Base-by-base conservation (phyloP, 2,113 vertebrate genomes). In the Narcine bancroftii region DNA sequence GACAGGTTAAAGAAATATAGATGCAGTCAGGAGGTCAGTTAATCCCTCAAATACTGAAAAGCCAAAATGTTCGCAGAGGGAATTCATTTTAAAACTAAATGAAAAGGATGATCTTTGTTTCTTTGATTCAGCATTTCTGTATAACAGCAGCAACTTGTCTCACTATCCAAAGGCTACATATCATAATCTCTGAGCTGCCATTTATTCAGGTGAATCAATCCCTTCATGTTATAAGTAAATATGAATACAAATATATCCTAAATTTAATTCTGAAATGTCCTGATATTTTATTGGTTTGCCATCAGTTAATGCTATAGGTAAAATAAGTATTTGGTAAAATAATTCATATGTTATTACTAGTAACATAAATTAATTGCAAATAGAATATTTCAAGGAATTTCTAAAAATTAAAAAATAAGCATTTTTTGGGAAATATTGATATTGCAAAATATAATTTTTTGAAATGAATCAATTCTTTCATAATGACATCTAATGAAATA, bases 71-170 rank as follows among this genome's bases (percentile, higher is more conserved):
- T 93, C 93, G 95, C 29, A 92, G 77, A 94, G 94, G 92, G 93
- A 94, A 94, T 94, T 95, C 72, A 93, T 95, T 94, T 94, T 92
- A 92, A 95, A 95, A 93, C 93, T 92, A 95, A 95, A 94, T 47
- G 73, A 93, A 93, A 92, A 42, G 94, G 93, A 93, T 95, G 95
- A 96, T 93, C 95, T 96, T 94, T 36, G 93, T 93, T 81, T 93
- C 89, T 92, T 93, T 53, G 93, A 93, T 95, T 96, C 95, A 95
- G 94, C 93, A 94, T 95, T 95, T 96, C 95, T 95, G 33, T 60
- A 56, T 15, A 87, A 60, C 53, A 60, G 81, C 50, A 85, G 50
- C 33, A 85, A 85, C 81, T 85, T 85, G 81, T 36, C 33, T 60
- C 29, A 85, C 81, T n/a, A 60, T 87, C 53, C 81, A 87, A 60